phyloP scores from a whole-genome alignment of 2,797 vertebrate species.

The Bucorvus abyssinicus region DNA sequence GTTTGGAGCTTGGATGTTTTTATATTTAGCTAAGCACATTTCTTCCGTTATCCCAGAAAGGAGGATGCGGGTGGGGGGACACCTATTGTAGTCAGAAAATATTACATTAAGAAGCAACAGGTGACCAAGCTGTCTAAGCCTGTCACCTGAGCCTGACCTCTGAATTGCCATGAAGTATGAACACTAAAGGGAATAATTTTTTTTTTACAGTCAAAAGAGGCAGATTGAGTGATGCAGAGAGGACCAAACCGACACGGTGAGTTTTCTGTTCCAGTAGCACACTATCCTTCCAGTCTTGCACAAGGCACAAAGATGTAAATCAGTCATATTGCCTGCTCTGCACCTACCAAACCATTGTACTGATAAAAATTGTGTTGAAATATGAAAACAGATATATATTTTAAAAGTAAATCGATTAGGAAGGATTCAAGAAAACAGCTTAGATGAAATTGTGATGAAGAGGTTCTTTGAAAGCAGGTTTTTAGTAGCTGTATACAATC shows the following conservation, averaged over 20 bases:
- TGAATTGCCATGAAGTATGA: not conserved
- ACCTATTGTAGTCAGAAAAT: not conserved
- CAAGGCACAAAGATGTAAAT: not conserved
- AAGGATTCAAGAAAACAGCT: not conserved
- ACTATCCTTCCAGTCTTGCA: not conserved
- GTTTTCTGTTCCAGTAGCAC: not conserved
- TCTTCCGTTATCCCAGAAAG: not conserved
- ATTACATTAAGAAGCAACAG: slow-evolving; percentile 9
- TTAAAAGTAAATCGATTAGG: not conserved
- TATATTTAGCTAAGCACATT: not conserved
- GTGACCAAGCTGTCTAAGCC: not conserved
- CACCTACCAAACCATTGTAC: not conserved
- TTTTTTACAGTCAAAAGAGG: not conserved
- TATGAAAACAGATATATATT: not conserved
- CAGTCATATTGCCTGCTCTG: not conserved
- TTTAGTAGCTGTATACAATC: slow-evolving; percentile 10
- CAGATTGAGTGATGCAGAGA: not conserved
- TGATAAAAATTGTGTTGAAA: not conserved
- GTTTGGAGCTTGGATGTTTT: not conserved
- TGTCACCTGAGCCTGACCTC: not conserved
- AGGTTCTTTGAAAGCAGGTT: not conserved
- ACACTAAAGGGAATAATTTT: not conserved
- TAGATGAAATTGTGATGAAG: not conserved
- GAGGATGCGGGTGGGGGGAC: not conserved
- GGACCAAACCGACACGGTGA: not conserved